Conservation (phyloP, 2,888 invertebrate genomes). For the Taenaris catops region DNA sequence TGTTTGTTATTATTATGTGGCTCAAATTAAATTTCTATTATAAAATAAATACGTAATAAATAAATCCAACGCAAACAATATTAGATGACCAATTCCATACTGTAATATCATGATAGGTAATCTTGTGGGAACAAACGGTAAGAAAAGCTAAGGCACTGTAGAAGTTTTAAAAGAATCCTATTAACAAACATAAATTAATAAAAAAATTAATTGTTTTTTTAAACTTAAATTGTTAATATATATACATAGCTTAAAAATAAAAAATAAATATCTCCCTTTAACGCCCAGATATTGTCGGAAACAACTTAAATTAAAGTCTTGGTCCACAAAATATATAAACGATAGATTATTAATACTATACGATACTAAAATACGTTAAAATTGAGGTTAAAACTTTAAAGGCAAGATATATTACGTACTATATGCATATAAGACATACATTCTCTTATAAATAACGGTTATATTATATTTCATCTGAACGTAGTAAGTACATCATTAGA, state of each 20-base stretch:
- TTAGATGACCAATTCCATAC: slow-evolving; percentile 3
- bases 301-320: slow-evolving; percentile 24
- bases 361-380: too few species aligned
- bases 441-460: slow-evolving; percentile 1
- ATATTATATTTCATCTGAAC: slow-evolving; percentile 4
- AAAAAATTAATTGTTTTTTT: slow-evolving; percentile 18
- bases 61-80: slow-evolving; percentile 2
- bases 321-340: slow-evolving; percentile 28
- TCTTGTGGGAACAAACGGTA: slow-evolving; percentile 14
- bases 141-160: slow-evolving; percentile 39
- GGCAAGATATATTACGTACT: slow-evolving; percentile 2
- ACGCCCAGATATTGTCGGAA: not conserved
- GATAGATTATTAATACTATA: not conserved
- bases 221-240: too few species aligned
- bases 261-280: not conserved
- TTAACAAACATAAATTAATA: slow-evolving; percentile 15
- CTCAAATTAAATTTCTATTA: too few species aligned
- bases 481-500: slow-evolving; percentile 54
- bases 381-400: too few species aligned
- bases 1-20: too few species aligned
- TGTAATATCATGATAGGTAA: slow-evolving; percentile 20
- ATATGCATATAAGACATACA: not conserved
- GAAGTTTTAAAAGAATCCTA: slow-evolving; percentile 21
- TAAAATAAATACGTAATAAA: slow-evolving; percentile 3
- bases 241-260: slow-evolving; percentile 10